Conservation (phyloP, 2,797 vertebrate genomes). For the Oophaga sylvatica region DNA sequence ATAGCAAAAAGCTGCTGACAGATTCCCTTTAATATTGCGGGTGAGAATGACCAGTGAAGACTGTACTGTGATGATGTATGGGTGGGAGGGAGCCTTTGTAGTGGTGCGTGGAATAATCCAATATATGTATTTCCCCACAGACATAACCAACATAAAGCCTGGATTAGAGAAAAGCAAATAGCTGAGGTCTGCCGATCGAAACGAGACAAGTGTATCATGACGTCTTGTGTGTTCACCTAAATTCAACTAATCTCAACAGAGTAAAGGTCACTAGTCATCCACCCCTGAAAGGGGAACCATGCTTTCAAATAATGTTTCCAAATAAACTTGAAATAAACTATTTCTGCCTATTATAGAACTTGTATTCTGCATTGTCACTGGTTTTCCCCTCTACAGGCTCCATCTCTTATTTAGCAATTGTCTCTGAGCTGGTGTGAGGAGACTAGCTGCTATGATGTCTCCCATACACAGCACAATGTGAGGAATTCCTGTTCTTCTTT, state of each 20-base stretch:
- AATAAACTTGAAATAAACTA: neutral
- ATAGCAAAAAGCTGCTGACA: too few relatives aligned
- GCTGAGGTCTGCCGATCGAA: neutral
- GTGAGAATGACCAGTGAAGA: neutral
- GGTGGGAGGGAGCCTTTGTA: neutral
- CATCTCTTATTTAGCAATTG: too few relatives aligned
- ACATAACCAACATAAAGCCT: neutral
- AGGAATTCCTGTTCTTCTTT: too few relatives aligned
- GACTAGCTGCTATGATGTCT: too few relatives aligned
- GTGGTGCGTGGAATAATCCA: neutral
- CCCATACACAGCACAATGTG: too few relatives aligned
- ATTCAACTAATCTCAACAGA: neutral
- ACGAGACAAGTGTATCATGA: neutral
- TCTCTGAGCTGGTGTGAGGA: too few relatives aligned
- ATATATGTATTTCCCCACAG: neutral
- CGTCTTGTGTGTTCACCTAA: neutral
- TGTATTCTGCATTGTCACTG: too few relatives aligned
- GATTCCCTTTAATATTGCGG: neutral
- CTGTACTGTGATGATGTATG: neutral
- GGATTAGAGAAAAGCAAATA: neutral
- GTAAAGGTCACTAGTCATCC: neutral
- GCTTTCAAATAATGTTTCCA: too few relatives aligned
- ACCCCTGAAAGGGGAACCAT: too few relatives aligned
- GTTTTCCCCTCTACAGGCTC: too few relatives aligned
- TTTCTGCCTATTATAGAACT: too few relatives aligned